Percentiles rank a stretch among this genome's conserved stretches.
phyloP scores from a whole-genome alignment of 2,888 invertebrate genomes.

The Apantesis nais region DNA sequence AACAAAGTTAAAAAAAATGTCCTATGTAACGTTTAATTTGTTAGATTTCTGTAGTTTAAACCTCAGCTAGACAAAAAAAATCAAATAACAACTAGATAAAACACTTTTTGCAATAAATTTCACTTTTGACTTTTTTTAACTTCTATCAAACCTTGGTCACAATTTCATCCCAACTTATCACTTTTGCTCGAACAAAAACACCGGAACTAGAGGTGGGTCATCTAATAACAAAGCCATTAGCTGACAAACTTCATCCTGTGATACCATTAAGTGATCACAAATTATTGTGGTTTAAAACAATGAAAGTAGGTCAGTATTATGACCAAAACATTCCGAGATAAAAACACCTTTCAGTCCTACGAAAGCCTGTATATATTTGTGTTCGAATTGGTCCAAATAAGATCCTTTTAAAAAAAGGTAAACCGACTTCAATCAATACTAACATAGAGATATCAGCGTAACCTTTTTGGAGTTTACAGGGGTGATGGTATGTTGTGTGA shows the following conservation, averaged over 20 bases:
- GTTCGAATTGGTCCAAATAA: too few species aligned
- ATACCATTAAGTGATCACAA: background rate
- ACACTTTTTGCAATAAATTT: background rate
- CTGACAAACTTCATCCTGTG: background rate
- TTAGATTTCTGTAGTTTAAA: background rate
- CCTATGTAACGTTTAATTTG: too few species aligned
- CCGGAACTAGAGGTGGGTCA: background rate
- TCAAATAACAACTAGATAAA: background rate
- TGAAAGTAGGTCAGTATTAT: background rate
- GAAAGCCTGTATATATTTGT: background rate
- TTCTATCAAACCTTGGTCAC: background rate
- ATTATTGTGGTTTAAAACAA: constrained; percentile 1
- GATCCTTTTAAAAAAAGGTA: too few species aligned
- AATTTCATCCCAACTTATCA: background rate
- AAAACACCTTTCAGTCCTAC: background rate
- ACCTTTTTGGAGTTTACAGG: too few species aligned
- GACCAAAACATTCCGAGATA: background rate
- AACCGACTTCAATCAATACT: too few species aligned
- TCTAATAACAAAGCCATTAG: constrained; percentile 12
- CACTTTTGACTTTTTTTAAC: background rate
- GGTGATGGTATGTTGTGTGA: too few species aligned
- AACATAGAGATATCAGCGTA: too few species aligned
- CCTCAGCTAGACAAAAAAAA: background rate
- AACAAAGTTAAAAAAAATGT: background rate
- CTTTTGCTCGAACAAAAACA: background rate